Conservation (phyloP, 2,113 vertebrate species). For the Hucho hucho region DNA sequence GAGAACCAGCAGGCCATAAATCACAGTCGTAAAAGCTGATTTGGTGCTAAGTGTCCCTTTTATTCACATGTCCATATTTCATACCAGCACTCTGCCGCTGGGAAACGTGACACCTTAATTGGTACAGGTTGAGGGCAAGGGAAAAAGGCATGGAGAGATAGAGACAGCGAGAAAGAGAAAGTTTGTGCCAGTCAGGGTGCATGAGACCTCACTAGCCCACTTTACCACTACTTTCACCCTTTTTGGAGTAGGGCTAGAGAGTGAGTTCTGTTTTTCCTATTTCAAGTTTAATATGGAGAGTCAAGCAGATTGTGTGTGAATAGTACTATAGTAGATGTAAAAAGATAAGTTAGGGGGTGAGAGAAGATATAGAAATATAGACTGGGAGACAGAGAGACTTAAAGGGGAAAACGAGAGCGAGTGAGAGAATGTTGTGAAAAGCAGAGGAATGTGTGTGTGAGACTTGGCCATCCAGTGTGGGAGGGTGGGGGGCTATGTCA, state of each 20-base stretch:
- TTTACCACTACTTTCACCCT: too few species aligned
- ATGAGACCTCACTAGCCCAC: too few species aligned
- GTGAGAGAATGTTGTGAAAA: slow-evolving; percentile 34
- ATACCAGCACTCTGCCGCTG: slow-evolving; percentile 36
- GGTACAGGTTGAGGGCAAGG: slow-evolving; percentile 12
- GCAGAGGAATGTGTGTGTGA: slow-evolving; percentile 52
- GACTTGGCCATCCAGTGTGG: slow-evolving; percentile 39
- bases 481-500: slow-evolving; percentile 56
- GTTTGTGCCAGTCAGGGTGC: not conserved
- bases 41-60: slow-evolving; percentile 53
- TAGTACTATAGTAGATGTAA: not conserved
- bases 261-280: too few species aligned
- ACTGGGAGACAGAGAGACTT: not conserved
- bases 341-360: not conserved
- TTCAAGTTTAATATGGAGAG: not conserved
- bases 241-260: too few species aligned
- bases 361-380: slow-evolving; percentile 1
- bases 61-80: slow-evolving; percentile 50
- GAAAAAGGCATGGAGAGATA: too few species aligned
- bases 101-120: slow-evolving; percentile 45
- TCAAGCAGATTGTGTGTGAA: not conserved
- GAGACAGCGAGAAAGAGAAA: not conserved
- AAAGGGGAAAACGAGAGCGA: slow-evolving; percentile 15
- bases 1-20: slow-evolving; percentile 50
- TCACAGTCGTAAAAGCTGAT: slow-evolving; percentile 62